Percentiles rank a stretch among this genome's conserved stretches.
Evolutionary conservation across 2,113 vertebrate genomes (phyloP).

Genomic region (Otocyon megalotis): DNA sequence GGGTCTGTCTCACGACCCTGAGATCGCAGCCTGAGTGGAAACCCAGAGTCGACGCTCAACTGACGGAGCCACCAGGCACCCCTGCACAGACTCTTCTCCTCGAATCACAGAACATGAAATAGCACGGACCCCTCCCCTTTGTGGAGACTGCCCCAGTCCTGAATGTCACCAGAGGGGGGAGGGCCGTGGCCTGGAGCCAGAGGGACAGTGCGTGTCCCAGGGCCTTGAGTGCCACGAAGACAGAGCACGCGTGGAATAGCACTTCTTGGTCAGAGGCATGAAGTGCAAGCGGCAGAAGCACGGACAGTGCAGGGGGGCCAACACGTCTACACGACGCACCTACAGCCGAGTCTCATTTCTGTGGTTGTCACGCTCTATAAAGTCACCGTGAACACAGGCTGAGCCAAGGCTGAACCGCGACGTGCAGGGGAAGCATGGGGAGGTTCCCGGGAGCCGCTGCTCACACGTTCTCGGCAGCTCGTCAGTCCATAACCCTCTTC

Average conservation of each 20-base stretch:
- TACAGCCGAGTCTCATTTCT: fast-evolving
- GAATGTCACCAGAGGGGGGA: not conserved
- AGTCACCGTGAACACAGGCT: not conserved
- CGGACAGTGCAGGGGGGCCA: not conserved
- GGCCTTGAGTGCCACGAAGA: too few relatives aligned
- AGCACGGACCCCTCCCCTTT: not conserved
- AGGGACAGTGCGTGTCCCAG: not conserved
- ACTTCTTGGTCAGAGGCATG: not conserved
- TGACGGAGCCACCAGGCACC: not conserved
- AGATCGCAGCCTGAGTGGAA: not conserved
- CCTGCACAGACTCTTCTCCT: not conserved
- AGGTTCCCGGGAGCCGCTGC: not conserved
- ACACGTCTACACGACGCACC: fast-evolving
- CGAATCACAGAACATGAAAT: not conserved
- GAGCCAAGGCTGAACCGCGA: fast-evolving
- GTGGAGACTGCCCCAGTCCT: not conserved
- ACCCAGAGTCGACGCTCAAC: not conserved
- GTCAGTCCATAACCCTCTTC: not conserved
- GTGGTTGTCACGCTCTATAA: not conserved
- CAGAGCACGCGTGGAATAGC: too few relatives aligned
- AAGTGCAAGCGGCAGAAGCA: fast-evolving
- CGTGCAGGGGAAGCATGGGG: not conserved
- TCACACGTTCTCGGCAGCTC: not conserved
- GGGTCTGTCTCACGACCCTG: not conserved
- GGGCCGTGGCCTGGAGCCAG: not conserved